Percentiles rank a stretch among this genome's conserved stretches.
Evolutionary conservation across 2,888 invertebrate genomes (phyloP).

Genomic region (Scaptomyza tumidula): DNA sequence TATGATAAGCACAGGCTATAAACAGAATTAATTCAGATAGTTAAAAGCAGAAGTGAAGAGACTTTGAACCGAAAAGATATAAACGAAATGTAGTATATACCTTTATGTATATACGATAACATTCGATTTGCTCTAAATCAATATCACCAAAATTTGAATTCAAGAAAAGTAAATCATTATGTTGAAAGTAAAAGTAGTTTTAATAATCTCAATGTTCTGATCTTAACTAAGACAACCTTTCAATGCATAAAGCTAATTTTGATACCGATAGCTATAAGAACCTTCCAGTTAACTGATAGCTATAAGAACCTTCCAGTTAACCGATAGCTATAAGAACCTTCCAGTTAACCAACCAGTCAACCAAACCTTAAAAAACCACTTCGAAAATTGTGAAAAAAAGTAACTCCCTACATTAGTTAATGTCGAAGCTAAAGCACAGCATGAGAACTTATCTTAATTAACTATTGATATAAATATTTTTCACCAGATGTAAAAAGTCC

Average conservation of each 20-base stretch:
- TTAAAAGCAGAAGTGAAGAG: neutral
- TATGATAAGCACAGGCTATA: slow-evolving; percentile 1
- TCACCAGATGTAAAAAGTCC: neutral
- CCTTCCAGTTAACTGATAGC: too few species aligned
- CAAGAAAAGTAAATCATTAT: neutral
- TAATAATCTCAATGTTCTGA: too few species aligned
- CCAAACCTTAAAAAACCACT: too few species aligned
- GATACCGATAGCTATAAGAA: too few species aligned
- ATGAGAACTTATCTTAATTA: neutral
- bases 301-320: too few species aligned
- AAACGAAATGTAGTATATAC: too few species aligned
- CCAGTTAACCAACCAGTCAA: too few species aligned
- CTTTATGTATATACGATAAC: too few species aligned
- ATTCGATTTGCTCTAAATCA: neutral
- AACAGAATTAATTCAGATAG: slow-evolving; percentile 6
- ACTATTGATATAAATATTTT: neutral
- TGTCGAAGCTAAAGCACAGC: slow-evolving; percentile 19
- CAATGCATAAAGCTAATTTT: too few species aligned
- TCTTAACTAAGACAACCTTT: too few species aligned
- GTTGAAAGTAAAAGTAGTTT: neutral
- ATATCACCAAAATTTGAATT: neutral
- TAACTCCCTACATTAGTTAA: neutral
- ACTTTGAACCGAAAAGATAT: neutral
- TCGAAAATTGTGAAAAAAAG: neutral
- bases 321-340: too few species aligned